phyloP scores from a whole-genome alignment of 2,113 vertebrate species.

The Macquaria ambigua region DNA sequence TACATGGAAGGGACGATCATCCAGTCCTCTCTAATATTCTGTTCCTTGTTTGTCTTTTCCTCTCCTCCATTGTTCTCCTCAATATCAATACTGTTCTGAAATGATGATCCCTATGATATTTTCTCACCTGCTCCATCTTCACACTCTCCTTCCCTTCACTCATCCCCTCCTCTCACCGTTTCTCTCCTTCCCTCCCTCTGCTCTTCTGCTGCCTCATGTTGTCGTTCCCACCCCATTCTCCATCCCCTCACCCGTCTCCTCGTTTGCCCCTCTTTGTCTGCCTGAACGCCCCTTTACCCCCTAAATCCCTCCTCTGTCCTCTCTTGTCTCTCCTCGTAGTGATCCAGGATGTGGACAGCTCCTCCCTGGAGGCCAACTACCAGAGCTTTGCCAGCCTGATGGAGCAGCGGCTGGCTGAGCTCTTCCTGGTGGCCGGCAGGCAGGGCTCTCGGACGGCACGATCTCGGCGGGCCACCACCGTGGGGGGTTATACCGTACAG shows the following conservation, averaged over 20 bases:
- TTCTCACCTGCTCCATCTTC: neutral
- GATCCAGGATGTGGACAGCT: conserved; percentile 95
- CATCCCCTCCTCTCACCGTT: neutral
- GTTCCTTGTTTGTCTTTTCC: neutral
- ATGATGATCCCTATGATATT: conserved; percentile 2
- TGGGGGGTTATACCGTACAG: conserved; percentile 96
- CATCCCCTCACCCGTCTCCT: neutral
- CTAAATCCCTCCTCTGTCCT: conserved; percentile 19
- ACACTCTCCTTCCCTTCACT: neutral
- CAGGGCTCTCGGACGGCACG: conserved; percentile 84
- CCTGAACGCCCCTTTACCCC: neutral
- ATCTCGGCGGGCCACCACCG: conserved; percentile 90
- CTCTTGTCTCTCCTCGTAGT: conserved; percentile 81
- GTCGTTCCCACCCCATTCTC: neutral
- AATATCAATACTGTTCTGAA: neutral
- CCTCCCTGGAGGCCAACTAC: conserved; percentile 92
- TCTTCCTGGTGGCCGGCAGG: conserved; percentile 93
- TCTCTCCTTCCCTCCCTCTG: neutral
- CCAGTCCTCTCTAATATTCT: conserved; percentile 21
- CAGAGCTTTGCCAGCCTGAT: conserved; percentile 97
- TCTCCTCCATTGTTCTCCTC: neutral
- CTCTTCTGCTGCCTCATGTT: neutral
- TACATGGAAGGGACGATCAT: conserved; percentile 8
- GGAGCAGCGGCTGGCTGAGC: conserved; percentile 96
- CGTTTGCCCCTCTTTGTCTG: neutral